Evolutionary conservation across 2,888 invertebrate genomes (phyloP).

Genomic region (Keiferia lycopersicella): DNA sequence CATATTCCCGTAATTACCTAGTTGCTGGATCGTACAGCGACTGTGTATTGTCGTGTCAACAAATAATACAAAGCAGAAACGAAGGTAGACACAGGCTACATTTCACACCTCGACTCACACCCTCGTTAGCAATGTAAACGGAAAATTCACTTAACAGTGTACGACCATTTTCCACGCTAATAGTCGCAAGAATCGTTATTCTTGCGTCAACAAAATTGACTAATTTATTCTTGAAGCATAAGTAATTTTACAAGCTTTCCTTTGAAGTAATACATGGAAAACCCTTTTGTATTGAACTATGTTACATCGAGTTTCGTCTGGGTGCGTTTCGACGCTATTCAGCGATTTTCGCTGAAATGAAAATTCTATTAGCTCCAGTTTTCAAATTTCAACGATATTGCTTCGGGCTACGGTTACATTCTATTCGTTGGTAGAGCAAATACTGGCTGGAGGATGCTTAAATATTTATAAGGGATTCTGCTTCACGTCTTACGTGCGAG

Average conservation of each 20-base stretch:
- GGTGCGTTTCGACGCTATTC: constrained; percentile 33
- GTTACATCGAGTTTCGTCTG: not conserved
- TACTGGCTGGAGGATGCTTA: constrained; percentile 55
- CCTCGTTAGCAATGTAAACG: constrained; percentile 9
- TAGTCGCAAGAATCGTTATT: not conserved
- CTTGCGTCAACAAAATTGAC: not conserved
- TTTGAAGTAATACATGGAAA: not conserved
- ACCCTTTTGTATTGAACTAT: not conserved
- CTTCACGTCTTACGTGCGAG: constrained; percentile 49
- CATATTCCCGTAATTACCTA: constrained; percentile 26
- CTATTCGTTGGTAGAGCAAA: constrained; percentile 51
- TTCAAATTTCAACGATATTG: constrained; percentile 56
- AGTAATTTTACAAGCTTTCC: not conserved
- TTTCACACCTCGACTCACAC: constrained; percentile 16
- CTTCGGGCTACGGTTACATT: constrained; percentile 34
- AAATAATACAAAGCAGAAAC: constrained; percentile 8
- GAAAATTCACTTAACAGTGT: constrained; percentile 15
- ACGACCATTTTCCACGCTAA: constrained; percentile 14
- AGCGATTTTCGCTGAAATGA: constrained; percentile 56
- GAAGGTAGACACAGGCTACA: not conserved
- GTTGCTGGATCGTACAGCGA: constrained; percentile 10
- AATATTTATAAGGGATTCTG: constrained; percentile 71
- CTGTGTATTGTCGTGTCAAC: constrained; percentile 10
- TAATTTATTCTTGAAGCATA: not conserved
- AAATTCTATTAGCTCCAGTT: constrained; percentile 58